Percentiles rank a stretch among this genome's conserved stretches.
Conservation (phyloP, 2,888 invertebrate species). For the Lottia gigantea region DNA sequence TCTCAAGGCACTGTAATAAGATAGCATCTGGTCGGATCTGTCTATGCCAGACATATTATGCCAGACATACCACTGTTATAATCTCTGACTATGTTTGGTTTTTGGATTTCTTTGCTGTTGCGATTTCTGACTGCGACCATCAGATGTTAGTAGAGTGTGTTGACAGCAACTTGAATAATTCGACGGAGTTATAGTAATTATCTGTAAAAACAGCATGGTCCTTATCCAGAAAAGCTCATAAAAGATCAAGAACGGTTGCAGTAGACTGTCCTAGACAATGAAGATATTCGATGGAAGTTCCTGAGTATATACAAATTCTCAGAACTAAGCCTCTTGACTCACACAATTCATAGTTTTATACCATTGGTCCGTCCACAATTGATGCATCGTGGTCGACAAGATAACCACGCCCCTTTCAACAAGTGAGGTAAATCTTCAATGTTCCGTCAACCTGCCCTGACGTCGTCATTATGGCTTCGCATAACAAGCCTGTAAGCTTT, state of each 20-base stretch:
- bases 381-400: too few species aligned
- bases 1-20: constrained; percentile 27
- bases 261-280: constrained; percentile 15
- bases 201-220: constrained; percentile 20
- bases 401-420: too few species aligned
- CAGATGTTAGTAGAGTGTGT: constrained; percentile 13
- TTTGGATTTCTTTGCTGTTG: constrained; percentile 12
- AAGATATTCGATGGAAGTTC: neutral
- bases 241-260: constrained; percentile 18
- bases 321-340: constrained; percentile 23
- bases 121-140: constrained; percentile 23
- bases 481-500: too few species aligned
- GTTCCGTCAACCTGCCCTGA: too few species aligned
- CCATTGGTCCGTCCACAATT: constrained; percentile 25
- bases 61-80: constrained; percentile 30
- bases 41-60: too few species aligned
- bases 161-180: constrained; percentile 15
- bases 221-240: constrained; percentile 19
- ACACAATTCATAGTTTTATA: constrained; percentile 24
- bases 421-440: too few species aligned
- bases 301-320: constrained; percentile 14
- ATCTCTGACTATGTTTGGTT: constrained; percentile 24
- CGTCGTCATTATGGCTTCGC: too few species aligned
- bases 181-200: constrained; percentile 27
- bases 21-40: constrained; percentile 31